Evolutionary conservation across 2,797 vertebrate species (phyloP).

Genomic region (Dryobates pubescens): DNA sequence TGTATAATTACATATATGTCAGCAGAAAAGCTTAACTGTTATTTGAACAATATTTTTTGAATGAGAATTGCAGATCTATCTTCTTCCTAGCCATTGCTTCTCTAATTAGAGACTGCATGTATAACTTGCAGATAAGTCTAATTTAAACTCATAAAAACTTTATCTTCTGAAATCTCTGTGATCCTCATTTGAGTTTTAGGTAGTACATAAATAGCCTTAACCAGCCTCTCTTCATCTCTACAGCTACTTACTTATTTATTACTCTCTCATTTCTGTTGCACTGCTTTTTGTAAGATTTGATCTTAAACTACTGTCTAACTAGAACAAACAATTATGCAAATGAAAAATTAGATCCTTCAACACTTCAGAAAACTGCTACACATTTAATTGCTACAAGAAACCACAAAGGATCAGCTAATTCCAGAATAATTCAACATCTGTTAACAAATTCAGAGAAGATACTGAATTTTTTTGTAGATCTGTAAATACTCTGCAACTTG

Average conservation of each 20-base stretch:
- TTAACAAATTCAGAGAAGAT: conserved; percentile 63
- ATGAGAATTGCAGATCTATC: neutral
- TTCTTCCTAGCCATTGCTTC: neutral
- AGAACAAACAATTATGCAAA: conserved; percentile 72
- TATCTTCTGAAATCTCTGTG: conserved; percentile 46
- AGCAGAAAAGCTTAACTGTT: neutral
- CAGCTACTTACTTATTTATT: conserved; percentile 62
- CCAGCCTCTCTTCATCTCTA: conserved; percentile 9
- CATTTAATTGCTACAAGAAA: conserved; percentile 68
- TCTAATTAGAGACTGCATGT: neutral
- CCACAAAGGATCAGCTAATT: conserved; percentile 64
- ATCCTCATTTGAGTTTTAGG: conserved; percentile 43
- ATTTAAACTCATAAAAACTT: conserved; percentile 46
- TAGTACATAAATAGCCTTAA: conserved; percentile 48
- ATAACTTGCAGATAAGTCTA: conserved; percentile 38
- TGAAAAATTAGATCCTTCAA: conserved; percentile 70
- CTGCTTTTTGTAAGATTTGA: conserved; percentile 46
- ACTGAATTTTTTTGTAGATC: conserved; percentile 67
- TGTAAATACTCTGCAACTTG: conserved; percentile 69
- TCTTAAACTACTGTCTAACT: conserved; percentile 58
- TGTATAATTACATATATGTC: neutral
- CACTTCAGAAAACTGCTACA: conserved; percentile 54
- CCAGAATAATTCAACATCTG: conserved; percentile 68
- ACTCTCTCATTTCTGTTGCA: conserved; percentile 30
- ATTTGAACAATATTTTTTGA: neutral